Evolutionary conservation across 2,113 vertebrate genomes (phyloP).

Genomic region (Epinephelus lanceolatus): DNA sequence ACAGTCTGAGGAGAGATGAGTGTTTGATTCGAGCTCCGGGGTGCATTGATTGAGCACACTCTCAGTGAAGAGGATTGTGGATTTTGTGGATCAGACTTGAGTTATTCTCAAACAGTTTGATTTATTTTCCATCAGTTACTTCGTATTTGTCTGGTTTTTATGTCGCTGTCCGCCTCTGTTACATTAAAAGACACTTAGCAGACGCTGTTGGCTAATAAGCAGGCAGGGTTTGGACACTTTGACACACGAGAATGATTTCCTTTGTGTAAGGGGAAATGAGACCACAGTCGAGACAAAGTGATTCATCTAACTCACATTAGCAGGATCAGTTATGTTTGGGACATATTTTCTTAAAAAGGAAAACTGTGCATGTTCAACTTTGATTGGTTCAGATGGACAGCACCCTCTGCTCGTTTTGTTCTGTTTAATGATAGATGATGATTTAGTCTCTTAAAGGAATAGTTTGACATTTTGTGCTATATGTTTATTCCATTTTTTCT

Average conservation of each 20-base stretch:
- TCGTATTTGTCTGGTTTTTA: background rate
- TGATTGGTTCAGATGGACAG: too few species aligned
- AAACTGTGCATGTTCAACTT: too few species aligned
- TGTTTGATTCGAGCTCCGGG: conserved; percentile 1
- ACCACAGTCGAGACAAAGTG: too few species aligned
- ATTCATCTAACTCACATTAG: too few species aligned
- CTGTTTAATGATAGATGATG: too few species aligned
- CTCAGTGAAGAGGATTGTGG: background rate
- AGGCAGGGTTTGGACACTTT: background rate
- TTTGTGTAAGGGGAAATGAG: background rate
- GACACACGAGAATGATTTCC: background rate
- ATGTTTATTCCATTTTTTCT: too few species aligned
- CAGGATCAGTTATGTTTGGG: too few species aligned
- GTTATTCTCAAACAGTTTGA: background rate
- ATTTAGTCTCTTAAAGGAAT: too few species aligned
- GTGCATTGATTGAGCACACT: conserved; percentile 15
- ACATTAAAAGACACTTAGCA: background rate
- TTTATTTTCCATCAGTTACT: conserved; percentile 28
- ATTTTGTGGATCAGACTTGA: background rate
- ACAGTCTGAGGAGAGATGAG: background rate
- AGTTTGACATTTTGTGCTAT: too few species aligned
- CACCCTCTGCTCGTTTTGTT: too few species aligned
- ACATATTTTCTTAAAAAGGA: too few species aligned
- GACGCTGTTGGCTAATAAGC: background rate
- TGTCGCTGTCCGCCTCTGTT: too few species aligned